phyloP scores from a whole-genome alignment of 2,797 vertebrate species.

The Ptychadena robeensis region DNA sequence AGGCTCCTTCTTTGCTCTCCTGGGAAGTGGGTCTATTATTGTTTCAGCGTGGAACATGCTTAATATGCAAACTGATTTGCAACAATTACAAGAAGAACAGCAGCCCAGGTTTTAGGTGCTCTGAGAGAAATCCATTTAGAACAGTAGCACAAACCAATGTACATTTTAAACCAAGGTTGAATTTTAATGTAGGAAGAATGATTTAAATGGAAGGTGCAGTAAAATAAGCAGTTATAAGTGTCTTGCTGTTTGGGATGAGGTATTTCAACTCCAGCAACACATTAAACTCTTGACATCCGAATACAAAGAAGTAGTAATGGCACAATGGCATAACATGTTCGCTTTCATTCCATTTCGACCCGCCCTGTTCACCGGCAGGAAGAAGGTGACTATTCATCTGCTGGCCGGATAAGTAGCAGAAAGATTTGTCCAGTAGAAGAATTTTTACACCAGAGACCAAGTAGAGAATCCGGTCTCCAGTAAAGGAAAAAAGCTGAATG shows the following conservation, averaged over 20 bases:
- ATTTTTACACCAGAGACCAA: too few species aligned
- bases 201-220: background rate
- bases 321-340: too few species aligned
- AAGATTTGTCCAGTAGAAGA: too few species aligned
- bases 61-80: conserved; percentile 69
- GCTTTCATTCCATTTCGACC: too few species aligned
- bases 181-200: background rate
- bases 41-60: conserved; percentile 66
- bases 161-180: background rate
- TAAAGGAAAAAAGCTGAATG: too few species aligned
- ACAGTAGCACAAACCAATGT: conserved; percentile 59
- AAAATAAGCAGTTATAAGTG: background rate
- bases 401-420: too few species aligned
- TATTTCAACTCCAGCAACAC: background rate
- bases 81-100: conserved; percentile 68
- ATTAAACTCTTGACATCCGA: too few species aligned
- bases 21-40: conserved; percentile 35
- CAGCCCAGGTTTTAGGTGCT: conserved; percentile 63
- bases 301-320: too few species aligned
- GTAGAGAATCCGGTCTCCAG: too few species aligned
- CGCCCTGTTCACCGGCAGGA: too few species aligned
- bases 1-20: background rate
- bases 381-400: too few species aligned
- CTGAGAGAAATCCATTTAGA: conserved; percentile 64
- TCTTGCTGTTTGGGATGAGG: background rate